phyloP scores from a whole-genome alignment of 2,797 vertebrate genomes.

The Bovichtus diacanthus region DNA sequence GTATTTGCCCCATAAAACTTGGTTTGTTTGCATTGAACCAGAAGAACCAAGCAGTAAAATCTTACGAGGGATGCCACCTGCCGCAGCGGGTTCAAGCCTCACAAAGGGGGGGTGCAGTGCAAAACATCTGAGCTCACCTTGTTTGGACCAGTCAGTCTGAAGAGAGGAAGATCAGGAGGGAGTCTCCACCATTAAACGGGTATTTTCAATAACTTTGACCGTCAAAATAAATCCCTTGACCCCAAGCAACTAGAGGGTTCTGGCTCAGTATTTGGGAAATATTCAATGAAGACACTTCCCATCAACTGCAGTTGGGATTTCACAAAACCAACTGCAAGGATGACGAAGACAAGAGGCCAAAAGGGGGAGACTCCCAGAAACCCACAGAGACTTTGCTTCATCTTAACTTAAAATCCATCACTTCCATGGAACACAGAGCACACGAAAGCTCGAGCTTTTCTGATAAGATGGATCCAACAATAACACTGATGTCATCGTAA shows the following conservation, averaged over 20 bases:
- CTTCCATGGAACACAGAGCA: slow-evolving; percentile 55
- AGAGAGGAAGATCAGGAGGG: background rate
- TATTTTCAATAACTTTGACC: slow-evolving; percentile 23
- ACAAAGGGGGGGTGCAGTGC: slow-evolving; percentile 36
- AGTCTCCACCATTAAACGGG: background rate
- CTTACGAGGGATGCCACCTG: slow-evolving; percentile 72
- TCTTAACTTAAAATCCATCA: slow-evolving; percentile 68
- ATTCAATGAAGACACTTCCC: slow-evolving; percentile 35
- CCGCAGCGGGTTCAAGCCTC: slow-evolving; percentile 45
- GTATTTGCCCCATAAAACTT: slow-evolving; percentile 72
- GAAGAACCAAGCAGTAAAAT: slow-evolving; percentile 73
- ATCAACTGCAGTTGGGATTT: slow-evolving; percentile 29
- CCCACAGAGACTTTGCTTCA: slow-evolving; percentile 57
- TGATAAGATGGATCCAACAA: slow-evolving; percentile 77
- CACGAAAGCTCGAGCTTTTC: slow-evolving; percentile 49
- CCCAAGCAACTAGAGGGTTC: slow-evolving; percentile 32
- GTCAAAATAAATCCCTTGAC: slow-evolving; percentile 39
- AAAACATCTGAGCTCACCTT: slow-evolving; percentile 57
- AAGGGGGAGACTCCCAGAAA: slow-evolving; percentile 65
- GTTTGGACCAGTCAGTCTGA: slow-evolving; percentile 35
- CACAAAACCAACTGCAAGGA: slow-evolving; percentile 26
- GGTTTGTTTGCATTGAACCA: slow-evolving; percentile 73
- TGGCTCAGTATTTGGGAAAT: slow-evolving; percentile 53
- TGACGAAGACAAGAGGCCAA: slow-evolving; percentile 58
- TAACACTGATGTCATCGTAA: slow-evolving; percentile 75